These are phyloP conservation scores for Dicycla oo DNA, from an alignment of 2,888 invertebrate genomes.

Conservation along the genomic window DNA sequence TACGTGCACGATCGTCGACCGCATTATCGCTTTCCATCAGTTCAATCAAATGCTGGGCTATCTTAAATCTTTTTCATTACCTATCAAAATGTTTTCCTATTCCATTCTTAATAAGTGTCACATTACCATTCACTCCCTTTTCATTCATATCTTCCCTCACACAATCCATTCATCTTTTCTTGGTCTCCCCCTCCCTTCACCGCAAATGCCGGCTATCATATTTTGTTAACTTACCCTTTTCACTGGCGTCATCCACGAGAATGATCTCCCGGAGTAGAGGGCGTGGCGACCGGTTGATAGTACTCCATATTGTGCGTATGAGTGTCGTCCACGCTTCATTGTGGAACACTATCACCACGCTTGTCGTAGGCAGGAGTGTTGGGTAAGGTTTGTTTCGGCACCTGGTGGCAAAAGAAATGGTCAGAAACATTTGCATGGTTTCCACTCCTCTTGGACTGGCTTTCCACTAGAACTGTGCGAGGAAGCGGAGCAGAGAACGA, in stretches of 20 bases:
- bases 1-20: neutral
- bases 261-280: constrained; percentile 98
- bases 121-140: neutral
- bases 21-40: neutral
- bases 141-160: neutral
- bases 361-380: constrained; percentile 96
- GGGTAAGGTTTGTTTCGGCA: constrained; percentile 95
- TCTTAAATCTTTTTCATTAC: neutral
- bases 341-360: constrained; percentile 99
- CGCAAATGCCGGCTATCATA: neutral
- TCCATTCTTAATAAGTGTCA: neutral
- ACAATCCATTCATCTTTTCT: neutral
- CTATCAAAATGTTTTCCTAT: neutral
- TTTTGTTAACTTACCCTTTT: constrained; percentile 92
- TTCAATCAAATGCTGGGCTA: neutral
- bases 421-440: neutral
- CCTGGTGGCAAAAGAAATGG: constrained; percentile 79
- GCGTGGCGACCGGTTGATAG: constrained; percentile 98
- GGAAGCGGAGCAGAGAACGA: too few species aligned
- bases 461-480: neutral
- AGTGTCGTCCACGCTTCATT: constrained; percentile 99
- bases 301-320: constrained; percentile 98
- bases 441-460: too few species aligned
- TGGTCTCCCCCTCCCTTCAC: neutral
- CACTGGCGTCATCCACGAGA: constrained; percentile 99